phyloP scores from a whole-genome alignment of 2,797 vertebrate species.

The Varecia variegata region DNA sequence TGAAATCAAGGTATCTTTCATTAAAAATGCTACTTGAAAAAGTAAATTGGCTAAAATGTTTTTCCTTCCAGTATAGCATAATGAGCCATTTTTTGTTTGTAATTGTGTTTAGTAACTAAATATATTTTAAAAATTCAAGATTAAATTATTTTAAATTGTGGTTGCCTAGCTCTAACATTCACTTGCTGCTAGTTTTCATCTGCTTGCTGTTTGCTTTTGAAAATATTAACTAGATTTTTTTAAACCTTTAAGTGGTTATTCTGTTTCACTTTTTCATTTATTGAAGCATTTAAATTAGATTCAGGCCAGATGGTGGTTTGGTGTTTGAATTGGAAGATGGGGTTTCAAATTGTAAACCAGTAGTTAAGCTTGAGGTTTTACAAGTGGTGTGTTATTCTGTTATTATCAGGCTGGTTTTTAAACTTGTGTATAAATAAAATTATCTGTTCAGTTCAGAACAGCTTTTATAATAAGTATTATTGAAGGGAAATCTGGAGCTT shows the following conservation, averaged over 20 bases:
- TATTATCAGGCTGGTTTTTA: slow-evolving; percentile 13
- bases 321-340: slow-evolving; percentile 41
- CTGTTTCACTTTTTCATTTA: not conserved
- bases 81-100: not conserved
- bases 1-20: not conserved
- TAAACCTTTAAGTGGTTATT: not conserved
- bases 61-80: not conserved
- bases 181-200: slow-evolving; percentile 33
- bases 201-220: slow-evolving; percentile 49
- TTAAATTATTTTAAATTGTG: slow-evolving; percentile 55
- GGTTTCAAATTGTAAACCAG: slow-evolving; percentile 34
- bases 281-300: not conserved
- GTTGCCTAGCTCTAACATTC: not conserved
- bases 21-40: slow-evolving; percentile 8
- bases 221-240: slow-evolving; percentile 38
- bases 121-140: slow-evolving; percentile 2
- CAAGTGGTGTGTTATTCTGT: not conserved
- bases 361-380: slow-evolving; percentile 46
- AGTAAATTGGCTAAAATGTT: not conserved
- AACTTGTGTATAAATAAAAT: slow-evolving; percentile 20
- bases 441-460: not conserved
- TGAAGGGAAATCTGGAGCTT: not conserved
- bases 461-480: slow-evolving; percentile 21
- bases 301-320: slow-evolving; percentile 12
- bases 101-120: slow-evolving; percentile 38